Evolutionary conservation across 1,140 invertebrate species (phyloP).

Genomic region (Pinna nobilis): DNA sequence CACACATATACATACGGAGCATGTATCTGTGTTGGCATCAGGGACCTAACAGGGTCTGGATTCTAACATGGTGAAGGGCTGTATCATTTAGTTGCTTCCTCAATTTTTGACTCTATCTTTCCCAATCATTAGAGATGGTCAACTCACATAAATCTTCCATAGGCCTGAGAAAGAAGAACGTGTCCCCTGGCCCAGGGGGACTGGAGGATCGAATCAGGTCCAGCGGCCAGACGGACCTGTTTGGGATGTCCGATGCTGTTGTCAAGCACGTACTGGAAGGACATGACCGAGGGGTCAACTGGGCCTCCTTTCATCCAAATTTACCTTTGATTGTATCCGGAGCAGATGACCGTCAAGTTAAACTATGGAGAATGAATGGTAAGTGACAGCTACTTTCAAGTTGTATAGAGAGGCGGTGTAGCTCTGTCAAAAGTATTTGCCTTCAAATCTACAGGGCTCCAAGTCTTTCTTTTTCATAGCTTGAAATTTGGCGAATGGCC

Average conservation of each 20-base stretch:
- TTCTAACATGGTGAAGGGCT: constrained; percentile 1
- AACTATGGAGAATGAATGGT: constrained; percentile 99
- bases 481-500: too few species aligned
- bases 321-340: constrained; percentile 97
- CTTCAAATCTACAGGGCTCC: too few species aligned
- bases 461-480: too few species aligned
- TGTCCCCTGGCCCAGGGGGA: constrained; percentile 93
- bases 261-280: constrained; percentile 99
- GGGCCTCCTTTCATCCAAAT: constrained; percentile 97
- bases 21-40: too few species aligned
- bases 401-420: too few species aligned
- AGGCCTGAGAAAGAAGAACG: constrained; percentile 96
- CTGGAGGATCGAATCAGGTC: constrained; percentile 91
- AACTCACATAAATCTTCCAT: constrained; percentile 24
- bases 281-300: constrained; percentile 90
- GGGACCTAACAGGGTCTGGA: too few species aligned
- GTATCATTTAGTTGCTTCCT: neutral
- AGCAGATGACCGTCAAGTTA: constrained; percentile 97
- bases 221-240: constrained; percentile 93
- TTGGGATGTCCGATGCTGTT: constrained; percentile 97
- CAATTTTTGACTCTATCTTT: constrained; percentile 4
- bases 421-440: too few species aligned
- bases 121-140: constrained; percentile 4
- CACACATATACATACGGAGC: too few species aligned
- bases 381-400: too few species aligned